Percentiles rank a stretch among this genome's conserved stretches.
phyloP scores from a whole-genome alignment of 2,888 invertebrate species.

The Conchocele bisecta region DNA sequence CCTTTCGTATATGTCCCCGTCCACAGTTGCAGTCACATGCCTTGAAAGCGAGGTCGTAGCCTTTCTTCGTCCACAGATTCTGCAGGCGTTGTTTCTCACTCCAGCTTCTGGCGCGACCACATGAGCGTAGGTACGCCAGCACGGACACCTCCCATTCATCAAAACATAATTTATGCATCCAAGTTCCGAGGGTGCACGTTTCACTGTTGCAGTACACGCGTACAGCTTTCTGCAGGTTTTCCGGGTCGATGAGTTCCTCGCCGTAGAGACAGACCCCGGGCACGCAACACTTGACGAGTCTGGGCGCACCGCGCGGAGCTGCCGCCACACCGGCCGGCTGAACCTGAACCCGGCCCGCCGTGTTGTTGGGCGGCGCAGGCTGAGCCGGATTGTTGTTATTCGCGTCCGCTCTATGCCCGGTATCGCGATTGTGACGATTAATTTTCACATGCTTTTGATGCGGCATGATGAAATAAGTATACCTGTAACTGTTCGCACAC shows the following conservation, averaged over 20 bases:
- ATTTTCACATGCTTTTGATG: slow-evolving; percentile 70
- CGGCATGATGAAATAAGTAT: slow-evolving; percentile 63
- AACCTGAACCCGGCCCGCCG: too few relatives aligned
- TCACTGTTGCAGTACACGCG: slow-evolving; percentile 98
- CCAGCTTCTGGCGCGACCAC: slow-evolving; percentile 96
- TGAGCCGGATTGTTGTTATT: slow-evolving; percentile 62
- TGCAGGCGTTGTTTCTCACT: slow-evolving; percentile 96
- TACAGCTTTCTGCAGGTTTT: slow-evolving; percentile 85
- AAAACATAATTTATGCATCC: slow-evolving; percentile 98
- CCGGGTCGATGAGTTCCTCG: slow-evolving; percentile 69
- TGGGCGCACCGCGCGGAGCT: slow-evolving; percentile 33
- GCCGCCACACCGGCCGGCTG: slow-evolving; percentile 30
- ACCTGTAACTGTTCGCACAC: slow-evolving; percentile 16
- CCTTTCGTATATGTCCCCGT: slow-evolving; percentile 95
- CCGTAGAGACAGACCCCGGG: slow-evolving; percentile 66
- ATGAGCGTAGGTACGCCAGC: slow-evolving; percentile 93
- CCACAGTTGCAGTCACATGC: slow-evolving; percentile 97
- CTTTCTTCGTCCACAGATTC: slow-evolving; percentile 98
- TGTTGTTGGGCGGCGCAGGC: slow-evolving; percentile 58
- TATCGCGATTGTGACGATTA: slow-evolving; percentile 62
- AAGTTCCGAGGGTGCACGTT: slow-evolving; percentile 92
- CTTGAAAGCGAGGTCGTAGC: slow-evolving; percentile 97
- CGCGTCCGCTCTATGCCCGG: slow-evolving; percentile 57
- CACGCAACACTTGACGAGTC: slow-evolving; percentile 70
- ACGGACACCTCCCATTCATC: slow-evolving; percentile 96